Base-by-base conservation (phyloP, 2,797 vertebrate genomes). In the Steatocranus sp. region DNA sequence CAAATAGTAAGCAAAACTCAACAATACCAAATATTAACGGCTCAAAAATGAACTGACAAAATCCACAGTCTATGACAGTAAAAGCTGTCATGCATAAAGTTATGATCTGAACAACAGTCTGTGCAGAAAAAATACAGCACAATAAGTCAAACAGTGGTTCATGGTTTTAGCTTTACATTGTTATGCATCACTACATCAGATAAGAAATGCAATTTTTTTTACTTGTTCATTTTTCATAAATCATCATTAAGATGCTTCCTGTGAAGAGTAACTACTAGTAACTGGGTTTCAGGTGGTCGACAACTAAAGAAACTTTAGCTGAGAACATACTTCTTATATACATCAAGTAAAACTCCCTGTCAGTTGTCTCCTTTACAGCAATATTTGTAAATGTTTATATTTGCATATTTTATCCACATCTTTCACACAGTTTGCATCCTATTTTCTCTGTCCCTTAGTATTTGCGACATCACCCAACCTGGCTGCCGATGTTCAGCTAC, bases 161-260 rank as follows among this genome's bases (percentile, higher is more conserved):
- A 68, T 0, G 8, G 14, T 23, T 25, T 43, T 25, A 43, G 7
- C 34, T 20, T 38, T 23, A 38, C 58, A 38, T 63, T 36, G 34
- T 63, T 20, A 14, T 7, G 7, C 11, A 25, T 68, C 20, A 68
- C 23, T 5, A 1, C 8, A 68, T 27, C 14, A 43, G 38, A 43
- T 1, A 36, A 61, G 56, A 61, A 61, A 61, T 36, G 38, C 14
- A 68, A 25, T 17, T 11, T 25, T 0, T 43, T 25, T 68, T 6
- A 2, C 0, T 20, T 38, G 32, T 27, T 3, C 0, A 3, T 17
- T 15, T 0, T 43, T 43, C 36, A 43, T 68, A 46, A 43, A 38
- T 63, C 9, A 46, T 18, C 9, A 15, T 27, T 7, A 46, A 46
- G 14, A 43, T 46, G 66, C 8, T 70, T 46, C 38, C 6, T 38